A percentile compares a stretch with the other conserved stretches of the same genome.
These are phyloP conservation scores for Neodiprion fabricii DNA, from an alignment of 1,140 invertebrate genomes.

Conservation along the genomic window DNA sequence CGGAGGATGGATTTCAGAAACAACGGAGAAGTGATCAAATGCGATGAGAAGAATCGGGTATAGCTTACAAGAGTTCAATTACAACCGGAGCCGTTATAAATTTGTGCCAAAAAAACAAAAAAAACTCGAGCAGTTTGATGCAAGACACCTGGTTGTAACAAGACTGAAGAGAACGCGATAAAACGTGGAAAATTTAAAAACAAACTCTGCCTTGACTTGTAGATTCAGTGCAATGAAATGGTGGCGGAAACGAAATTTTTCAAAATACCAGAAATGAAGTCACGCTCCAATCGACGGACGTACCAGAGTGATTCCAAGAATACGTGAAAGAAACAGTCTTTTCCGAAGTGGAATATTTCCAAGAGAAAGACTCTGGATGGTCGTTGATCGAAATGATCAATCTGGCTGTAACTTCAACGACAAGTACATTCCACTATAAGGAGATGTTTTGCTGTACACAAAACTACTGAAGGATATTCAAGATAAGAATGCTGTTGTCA, in stretches of 20 bases:
- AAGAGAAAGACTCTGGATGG: too few relatives aligned
- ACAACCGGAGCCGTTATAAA: too few relatives aligned
- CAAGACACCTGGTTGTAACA: neutral
- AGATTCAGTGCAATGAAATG: neutral
- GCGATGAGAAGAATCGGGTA: too few relatives aligned
- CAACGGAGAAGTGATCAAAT: neutral
- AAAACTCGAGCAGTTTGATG: neutral
- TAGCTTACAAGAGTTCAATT: too few relatives aligned
- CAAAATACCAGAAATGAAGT: neutral
- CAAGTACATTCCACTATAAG: too few relatives aligned
- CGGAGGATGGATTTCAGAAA: neutral
- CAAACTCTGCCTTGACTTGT: neutral
- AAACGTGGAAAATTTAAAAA: neutral
- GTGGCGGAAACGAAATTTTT: conserved; percentile 11
- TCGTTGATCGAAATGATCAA: too few relatives aligned
- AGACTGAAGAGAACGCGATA: conserved; percentile 6
- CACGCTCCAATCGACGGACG: neutral
- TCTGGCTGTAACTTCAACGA: too few relatives aligned
- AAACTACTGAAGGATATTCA: too few relatives aligned
- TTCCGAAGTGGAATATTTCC: too few relatives aligned
- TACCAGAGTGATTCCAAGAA: neutral
- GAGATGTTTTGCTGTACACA: too few relatives aligned
- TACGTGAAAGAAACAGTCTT: neutral
- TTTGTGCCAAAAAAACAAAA: neutral
- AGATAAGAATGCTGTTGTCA: too few relatives aligned